These are phyloP conservation scores for Tetrapedia diversipes DNA, from an alignment of 2,888 invertebrate species.

Conservation along the genomic window DNA sequence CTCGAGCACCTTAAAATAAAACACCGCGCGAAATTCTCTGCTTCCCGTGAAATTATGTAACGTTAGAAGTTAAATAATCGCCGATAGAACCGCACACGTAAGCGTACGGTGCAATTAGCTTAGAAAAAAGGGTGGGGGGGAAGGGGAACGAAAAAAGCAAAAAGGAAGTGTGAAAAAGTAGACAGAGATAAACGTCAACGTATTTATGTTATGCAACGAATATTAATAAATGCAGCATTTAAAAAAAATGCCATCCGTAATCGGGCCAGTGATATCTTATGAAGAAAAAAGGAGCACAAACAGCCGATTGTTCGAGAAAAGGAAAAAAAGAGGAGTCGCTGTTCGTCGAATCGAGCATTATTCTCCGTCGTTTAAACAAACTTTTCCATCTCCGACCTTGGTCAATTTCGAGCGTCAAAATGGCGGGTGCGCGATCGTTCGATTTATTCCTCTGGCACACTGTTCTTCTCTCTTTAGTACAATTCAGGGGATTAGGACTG, in stretches of 20 bases:
- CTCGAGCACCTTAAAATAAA: not conserved
- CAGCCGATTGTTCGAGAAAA: not conserved
- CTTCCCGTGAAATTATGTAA: not conserved
- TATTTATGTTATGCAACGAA: not conserved
- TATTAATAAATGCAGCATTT: not conserved
- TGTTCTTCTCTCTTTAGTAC: not conserved
- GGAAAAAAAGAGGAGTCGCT: not conserved
- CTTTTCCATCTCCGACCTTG: not conserved
- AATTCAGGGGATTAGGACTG: no score
- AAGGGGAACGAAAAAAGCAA: no score
- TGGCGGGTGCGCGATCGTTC: not conserved
- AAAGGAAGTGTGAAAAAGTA: not conserved
- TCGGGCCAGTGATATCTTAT: not conserved
- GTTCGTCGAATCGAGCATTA: not conserved
- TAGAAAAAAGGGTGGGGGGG: no score
- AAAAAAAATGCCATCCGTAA: not conserved
- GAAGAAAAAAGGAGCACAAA: not conserved
- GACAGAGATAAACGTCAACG: not conserved
- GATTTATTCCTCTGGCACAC: not conserved
- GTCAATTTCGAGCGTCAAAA: not conserved
- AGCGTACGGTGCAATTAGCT: not conserved
- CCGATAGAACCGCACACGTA: not conserved
- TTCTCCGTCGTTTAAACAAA: not conserved
- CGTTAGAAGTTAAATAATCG: not conserved
- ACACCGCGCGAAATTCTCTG: not conserved